These are phyloP conservation scores for Macrobrachium nipponense DNA, from an alignment of 1,140 invertebrate species.

Conservation along the genomic window DNA sequence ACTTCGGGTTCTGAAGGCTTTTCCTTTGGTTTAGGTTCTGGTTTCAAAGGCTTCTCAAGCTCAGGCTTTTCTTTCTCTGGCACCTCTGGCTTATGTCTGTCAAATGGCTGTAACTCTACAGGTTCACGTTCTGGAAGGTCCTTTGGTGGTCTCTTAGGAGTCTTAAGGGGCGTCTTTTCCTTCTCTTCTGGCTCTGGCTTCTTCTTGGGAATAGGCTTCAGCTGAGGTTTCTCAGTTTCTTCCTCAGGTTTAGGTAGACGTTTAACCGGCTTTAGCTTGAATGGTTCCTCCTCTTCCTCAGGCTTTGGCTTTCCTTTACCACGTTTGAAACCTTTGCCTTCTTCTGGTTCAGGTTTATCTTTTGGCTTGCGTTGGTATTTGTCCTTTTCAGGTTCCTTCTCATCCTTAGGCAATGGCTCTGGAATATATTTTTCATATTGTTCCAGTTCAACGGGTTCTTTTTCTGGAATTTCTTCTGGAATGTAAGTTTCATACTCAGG, in stretches of 20 bases:
- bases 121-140: conserved; percentile 51
- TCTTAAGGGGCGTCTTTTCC: conserved; percentile 40
- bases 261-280: conserved; percentile 25
- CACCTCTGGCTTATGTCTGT: conserved; percentile 37
- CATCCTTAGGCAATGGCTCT: conserved; percentile 13
- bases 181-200: conserved; percentile 49
- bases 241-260: conserved; percentile 42
- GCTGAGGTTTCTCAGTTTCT: conserved; percentile 44
- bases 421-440: conserved; percentile 35
- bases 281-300: conserved; percentile 41
- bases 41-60: conserved; percentile 47
- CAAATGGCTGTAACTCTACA: conserved; percentile 50
- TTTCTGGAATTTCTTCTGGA: conserved; percentile 51
- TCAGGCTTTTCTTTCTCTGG: conserved; percentile 38
- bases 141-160: conserved; percentile 38
- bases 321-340: conserved; percentile 43
- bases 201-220: conserved; percentile 53
- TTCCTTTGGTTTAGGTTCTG: conserved; percentile 47
- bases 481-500: conserved; percentile 52
- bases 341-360: conserved; percentile 43
- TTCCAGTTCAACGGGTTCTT: conserved; percentile 44
- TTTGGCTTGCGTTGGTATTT: conserved; percentile 45
- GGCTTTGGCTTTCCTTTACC: conserved; percentile 33
- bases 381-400: conserved; percentile 34
- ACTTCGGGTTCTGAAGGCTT: conserved; percentile 25